Conservation (phyloP, 2,113 vertebrate species). For the Chloropsis hardwickii region DNA sequence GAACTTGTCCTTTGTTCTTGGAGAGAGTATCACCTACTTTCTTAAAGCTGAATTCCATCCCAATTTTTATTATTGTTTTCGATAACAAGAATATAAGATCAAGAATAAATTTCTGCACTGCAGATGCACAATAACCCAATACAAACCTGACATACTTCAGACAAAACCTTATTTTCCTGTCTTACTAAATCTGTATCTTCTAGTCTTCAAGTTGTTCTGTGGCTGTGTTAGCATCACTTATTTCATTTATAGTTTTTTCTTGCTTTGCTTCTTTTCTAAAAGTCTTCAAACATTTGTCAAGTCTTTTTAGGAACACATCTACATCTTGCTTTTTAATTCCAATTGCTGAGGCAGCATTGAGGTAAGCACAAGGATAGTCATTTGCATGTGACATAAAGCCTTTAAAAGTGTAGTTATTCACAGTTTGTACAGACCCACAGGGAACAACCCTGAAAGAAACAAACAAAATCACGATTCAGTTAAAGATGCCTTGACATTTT, state of each 20-base stretch:
- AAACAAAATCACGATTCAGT: not conserved
- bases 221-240: not conserved
- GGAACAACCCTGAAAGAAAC: constrained; percentile 85
- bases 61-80: not conserved
- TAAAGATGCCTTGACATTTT: not conserved
- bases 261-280: constrained; percentile 69
- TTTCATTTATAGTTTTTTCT: not conserved
- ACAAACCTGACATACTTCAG: not conserved
- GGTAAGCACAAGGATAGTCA: constrained; percentile 88
- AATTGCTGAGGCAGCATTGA: constrained; percentile 92
- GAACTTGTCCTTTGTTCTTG: not conserved
- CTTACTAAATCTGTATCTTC: not conserved
- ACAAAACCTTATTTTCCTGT: not conserved
- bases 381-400: constrained; percentile 94
- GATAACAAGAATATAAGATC: not conserved
- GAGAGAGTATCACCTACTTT: not conserved
- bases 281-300: constrained; percentile 89
- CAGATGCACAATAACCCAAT: not conserved
- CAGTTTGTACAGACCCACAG: constrained; percentile 80
- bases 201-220: constrained; percentile 19
- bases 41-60: not conserved
- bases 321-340: constrained; percentile 91
- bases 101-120: not conserved
- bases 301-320: constrained; percentile 86
- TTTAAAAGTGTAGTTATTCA: constrained; percentile 85